A percentile compares a stretch with the other conserved stretches of the same genome.
Conservation (phyloP, 1,140 invertebrate genomes). For the Spodoptera frugiperda region DNA sequence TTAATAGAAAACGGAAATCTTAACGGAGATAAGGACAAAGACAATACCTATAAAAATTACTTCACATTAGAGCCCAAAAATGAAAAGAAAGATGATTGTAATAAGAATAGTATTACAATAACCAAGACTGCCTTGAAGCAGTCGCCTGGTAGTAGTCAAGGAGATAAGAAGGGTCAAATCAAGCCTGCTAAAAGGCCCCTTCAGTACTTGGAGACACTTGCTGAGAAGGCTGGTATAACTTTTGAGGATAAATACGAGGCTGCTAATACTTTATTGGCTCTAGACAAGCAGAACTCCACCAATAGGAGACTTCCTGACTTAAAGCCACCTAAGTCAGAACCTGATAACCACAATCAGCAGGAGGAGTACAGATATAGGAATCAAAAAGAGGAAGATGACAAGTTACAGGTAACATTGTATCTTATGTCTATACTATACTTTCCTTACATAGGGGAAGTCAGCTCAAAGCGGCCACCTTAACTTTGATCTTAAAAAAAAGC, state of each 20-base stretch:
- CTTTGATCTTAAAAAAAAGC: too few species aligned
- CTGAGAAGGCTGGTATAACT: conserved; percentile 89
- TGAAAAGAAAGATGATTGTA: conserved; percentile 79
- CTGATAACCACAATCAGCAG: conserved; percentile 66
- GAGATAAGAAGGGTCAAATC: conserved; percentile 68
- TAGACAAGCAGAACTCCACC: conserved; percentile 84
- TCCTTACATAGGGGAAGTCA: too few species aligned
- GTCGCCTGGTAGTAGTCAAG: conserved; percentile 65
- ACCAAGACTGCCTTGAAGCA: conserved; percentile 76
- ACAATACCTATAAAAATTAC: conserved; percentile 79
- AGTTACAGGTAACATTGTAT: conserved; percentile 69
- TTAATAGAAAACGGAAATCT: conserved; percentile 75
- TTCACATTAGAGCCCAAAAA: conserved; percentile 81
- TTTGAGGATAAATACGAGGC: conserved; percentile 90
- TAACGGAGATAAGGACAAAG: conserved; percentile 78
- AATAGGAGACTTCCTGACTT: conserved; percentile 72
- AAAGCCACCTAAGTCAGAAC: conserved; percentile 76
- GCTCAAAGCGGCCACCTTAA: too few species aligned
- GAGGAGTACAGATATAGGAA: conserved; percentile 79
- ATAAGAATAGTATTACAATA: conserved; percentile 83
- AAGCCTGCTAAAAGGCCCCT: conserved; percentile 84
- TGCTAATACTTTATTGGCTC: conserved; percentile 86
- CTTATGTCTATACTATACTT: background rate
- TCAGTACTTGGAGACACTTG: conserved; percentile 89
- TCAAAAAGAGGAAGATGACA: conserved; percentile 82